Evolutionary conservation across 2,113 vertebrate species (phyloP).

Genomic region (Odocoileus hemionus): DNA sequence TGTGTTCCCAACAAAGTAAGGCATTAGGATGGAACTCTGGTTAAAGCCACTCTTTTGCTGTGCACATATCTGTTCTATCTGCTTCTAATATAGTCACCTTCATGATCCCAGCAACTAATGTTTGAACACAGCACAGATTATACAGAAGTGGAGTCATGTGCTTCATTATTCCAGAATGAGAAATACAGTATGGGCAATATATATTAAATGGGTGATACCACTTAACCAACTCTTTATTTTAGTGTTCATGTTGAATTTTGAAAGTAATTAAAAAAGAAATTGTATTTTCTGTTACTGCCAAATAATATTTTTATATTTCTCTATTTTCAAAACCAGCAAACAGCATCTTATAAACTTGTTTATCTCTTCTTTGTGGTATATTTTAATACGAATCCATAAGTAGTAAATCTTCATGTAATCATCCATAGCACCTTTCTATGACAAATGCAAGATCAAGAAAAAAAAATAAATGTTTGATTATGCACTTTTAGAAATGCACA

Average conservation of each 20-base stretch:
- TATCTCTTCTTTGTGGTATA: constrained; percentile 40
- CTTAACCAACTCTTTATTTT: constrained; percentile 35
- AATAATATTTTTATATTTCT: constrained; percentile 70
- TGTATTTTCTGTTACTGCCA: constrained; percentile 51
- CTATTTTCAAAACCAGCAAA: constrained; percentile 67
- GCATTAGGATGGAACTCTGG: neutral
- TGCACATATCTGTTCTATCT: constrained; percentile 49
- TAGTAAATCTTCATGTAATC: constrained; percentile 14
- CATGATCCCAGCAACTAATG: constrained; percentile 53
- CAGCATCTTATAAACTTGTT: constrained; percentile 47
- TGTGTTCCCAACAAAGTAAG: constrained; percentile 56
- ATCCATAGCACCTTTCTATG: constrained; percentile 49
- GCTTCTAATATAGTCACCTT: neutral
- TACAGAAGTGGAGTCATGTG: constrained; percentile 46
- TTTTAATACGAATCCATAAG: constrained; percentile 59
- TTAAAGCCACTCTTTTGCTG: neutral
- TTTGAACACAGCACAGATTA: constrained; percentile 63
- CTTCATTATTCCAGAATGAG: constrained; percentile 54
- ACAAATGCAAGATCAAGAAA: constrained; percentile 29
- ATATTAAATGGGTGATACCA: neutral
- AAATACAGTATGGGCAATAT: neutral
- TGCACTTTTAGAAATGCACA: constrained; percentile 33
- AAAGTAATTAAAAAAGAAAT: constrained; percentile 49
- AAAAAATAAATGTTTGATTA: constrained; percentile 55
- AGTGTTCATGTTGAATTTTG: constrained; percentile 29